phyloP scores from a whole-genome alignment of 2,888 invertebrate species.

The Polia nebulosa region DNA sequence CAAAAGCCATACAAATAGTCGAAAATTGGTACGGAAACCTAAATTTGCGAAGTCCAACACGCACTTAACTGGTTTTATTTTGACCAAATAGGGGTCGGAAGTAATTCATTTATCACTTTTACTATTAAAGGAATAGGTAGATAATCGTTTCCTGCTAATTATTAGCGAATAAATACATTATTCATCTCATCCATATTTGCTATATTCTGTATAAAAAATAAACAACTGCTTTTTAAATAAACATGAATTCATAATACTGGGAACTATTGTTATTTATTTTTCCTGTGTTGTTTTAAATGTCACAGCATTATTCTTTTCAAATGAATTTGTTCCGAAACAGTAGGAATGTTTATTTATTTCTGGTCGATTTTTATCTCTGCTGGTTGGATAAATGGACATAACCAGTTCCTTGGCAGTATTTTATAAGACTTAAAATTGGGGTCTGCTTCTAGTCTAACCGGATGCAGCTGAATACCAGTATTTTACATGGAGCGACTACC shows the following conservation, averaged over 20 bases:
- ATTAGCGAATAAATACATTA: conserved; percentile 27
- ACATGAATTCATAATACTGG: conserved; percentile 6
- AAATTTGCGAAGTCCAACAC: too few relatives aligned
- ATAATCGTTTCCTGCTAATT: conserved; percentile 10
- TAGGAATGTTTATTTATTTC: neutral
- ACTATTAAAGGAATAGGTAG: neutral
- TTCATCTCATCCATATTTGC: conserved; percentile 25
- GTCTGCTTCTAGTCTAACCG: too few relatives aligned
- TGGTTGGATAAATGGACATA: too few relatives aligned
- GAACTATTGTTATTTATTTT: neutral
- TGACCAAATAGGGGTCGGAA: neutral
- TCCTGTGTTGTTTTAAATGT: neutral
- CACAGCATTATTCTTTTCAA: neutral
- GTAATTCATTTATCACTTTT: neutral
- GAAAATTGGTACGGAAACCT: too few relatives aligned
- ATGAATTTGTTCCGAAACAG: conserved; percentile 1
- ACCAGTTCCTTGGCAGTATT: too few relatives aligned
- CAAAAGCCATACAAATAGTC: too few relatives aligned
- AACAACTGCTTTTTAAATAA: conserved; percentile 11
- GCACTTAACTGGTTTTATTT: too few relatives aligned
- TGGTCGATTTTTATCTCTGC: neutral
- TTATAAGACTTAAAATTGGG: neutral
- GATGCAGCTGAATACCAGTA: too few relatives aligned
- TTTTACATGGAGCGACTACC: too few relatives aligned
- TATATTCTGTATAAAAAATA: conserved; percentile 7